Percentiles rank a stretch among this genome's conserved stretches.
phyloP scores from a whole-genome alignment of 2,113 vertebrate genomes.

The Actenoides lindsayi region DNA sequence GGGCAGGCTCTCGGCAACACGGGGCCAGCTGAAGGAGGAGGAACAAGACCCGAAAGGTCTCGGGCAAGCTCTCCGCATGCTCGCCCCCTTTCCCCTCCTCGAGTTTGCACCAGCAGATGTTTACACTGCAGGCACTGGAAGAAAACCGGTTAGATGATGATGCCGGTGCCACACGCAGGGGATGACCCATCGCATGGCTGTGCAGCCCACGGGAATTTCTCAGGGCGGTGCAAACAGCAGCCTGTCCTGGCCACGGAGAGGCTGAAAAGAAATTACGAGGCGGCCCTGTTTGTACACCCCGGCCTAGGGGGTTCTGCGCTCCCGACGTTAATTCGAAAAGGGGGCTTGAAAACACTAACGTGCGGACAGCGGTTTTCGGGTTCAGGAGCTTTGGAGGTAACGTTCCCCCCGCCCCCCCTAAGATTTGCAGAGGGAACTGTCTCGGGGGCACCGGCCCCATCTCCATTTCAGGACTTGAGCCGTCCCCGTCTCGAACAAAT shows the following conservation, averaged over 20 bases:
- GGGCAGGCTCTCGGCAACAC: neutral
- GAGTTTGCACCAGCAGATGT: neutral
- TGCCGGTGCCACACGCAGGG: neutral
- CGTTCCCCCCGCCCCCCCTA: fast-evolving
- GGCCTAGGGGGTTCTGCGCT: neutral
- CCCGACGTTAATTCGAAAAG: neutral
- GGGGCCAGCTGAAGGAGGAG: neutral
- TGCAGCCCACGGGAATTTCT: neutral
- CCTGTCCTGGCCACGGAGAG: neutral
- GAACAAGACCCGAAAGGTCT: neutral
- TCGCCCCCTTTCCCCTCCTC: neutral
- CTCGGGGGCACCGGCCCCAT: neutral
- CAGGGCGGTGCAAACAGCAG: neutral
- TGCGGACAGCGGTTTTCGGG: neutral
- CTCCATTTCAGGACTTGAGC: neutral
- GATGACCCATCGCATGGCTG: neutral
- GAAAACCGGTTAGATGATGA: neutral
- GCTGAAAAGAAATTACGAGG: neutral
- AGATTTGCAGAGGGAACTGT: neutral
- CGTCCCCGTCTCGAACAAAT: neutral
- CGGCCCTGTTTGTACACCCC: no score
- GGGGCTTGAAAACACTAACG: neutral
- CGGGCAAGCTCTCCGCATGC: neutral
- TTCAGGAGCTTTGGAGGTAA: neutral
- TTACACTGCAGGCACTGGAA: neutral